These are phyloP conservation scores for Pachydiplax longipennis DNA, from an alignment of 2,888 invertebrate genomes.

Conservation along the genomic window DNA sequence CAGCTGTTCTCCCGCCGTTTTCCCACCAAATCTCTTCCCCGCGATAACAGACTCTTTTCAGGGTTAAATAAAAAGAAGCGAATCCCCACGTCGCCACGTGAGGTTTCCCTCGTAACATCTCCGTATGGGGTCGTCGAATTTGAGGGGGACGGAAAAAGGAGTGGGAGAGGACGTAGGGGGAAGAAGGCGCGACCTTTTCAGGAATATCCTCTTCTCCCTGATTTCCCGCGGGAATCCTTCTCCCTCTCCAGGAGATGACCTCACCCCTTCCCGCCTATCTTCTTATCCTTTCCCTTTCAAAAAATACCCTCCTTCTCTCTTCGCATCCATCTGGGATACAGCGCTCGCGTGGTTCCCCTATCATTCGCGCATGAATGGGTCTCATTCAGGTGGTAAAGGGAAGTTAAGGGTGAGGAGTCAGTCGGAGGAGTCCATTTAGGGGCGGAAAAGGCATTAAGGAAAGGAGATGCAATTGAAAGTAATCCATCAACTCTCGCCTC, in stretches of 20 bases:
- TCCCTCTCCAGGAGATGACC: not conserved
- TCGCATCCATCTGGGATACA: not conserved
- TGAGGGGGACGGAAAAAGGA: not conserved
- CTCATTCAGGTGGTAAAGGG: not conserved
- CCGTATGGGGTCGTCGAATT: not conserved
- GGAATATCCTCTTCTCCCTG: conserved; percentile 36
- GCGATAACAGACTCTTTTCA: not conserved
- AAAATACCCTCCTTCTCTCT: not conserved
- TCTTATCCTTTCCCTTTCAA: not conserved
- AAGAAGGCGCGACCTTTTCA: conserved; percentile 20
- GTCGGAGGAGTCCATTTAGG: not conserved
- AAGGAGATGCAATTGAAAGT: not conserved
- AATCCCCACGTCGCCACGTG: not conserved
- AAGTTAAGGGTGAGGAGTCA: not conserved
- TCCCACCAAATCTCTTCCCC: not conserved
- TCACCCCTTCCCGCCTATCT: not conserved
- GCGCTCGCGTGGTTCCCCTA: not conserved
- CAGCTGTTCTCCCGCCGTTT: not conserved
- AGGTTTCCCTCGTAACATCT: not conserved
- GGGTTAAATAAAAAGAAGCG: not conserved
- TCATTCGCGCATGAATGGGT: not conserved
- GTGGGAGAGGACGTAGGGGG: not conserved
- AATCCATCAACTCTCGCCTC: not conserved
- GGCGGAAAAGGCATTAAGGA: not conserved
- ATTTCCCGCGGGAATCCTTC: conserved; percentile 18